Conservation (phyloP, 1,140 invertebrate species). For the Latrodectus geometricus region DNA sequence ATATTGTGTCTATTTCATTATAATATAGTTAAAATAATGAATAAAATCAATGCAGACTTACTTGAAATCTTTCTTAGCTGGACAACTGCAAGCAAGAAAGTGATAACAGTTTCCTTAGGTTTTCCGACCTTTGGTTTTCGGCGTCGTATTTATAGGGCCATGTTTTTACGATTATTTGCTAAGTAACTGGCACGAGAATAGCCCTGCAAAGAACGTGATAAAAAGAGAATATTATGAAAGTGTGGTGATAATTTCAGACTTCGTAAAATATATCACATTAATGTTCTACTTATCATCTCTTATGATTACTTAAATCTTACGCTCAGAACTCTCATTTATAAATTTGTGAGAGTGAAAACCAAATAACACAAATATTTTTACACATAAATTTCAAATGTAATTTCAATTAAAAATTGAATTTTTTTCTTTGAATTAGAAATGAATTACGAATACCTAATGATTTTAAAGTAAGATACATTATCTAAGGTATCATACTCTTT, state of each 20-base stretch:
- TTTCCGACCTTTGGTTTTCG: constrained; percentile 9
- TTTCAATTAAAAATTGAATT: too few relatives aligned
- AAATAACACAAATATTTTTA: too few relatives aligned
- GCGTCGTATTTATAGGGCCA: constrained; percentile 24
- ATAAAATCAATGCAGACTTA: not conserved
- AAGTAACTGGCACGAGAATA: constrained; percentile 23
- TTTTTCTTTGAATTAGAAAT: too few relatives aligned
- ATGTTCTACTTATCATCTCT: not conserved
- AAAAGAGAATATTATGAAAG: constrained; percentile 11
- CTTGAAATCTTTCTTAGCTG: not conserved
- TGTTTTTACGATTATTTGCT: constrained; percentile 49
- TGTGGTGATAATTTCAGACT: not conserved
- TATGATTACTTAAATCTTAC: not conserved
- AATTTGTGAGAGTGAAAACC: too few relatives aligned
- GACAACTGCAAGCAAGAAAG: not conserved
- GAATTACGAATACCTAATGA: too few relatives aligned
- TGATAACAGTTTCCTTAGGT: not conserved
- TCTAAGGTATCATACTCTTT: too few relatives aligned
- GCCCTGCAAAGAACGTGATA: constrained; percentile 16
- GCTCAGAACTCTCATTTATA: too few relatives aligned
- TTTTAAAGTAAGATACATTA: too few relatives aligned
- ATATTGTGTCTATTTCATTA: too few relatives aligned
- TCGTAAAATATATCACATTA: not conserved
- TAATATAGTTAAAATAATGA: not conserved
- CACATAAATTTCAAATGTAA: too few relatives aligned